Base-by-base conservation (phyloP, 92 coral and sea anemone species). In the Epizoanthus stellaris region DNA sequence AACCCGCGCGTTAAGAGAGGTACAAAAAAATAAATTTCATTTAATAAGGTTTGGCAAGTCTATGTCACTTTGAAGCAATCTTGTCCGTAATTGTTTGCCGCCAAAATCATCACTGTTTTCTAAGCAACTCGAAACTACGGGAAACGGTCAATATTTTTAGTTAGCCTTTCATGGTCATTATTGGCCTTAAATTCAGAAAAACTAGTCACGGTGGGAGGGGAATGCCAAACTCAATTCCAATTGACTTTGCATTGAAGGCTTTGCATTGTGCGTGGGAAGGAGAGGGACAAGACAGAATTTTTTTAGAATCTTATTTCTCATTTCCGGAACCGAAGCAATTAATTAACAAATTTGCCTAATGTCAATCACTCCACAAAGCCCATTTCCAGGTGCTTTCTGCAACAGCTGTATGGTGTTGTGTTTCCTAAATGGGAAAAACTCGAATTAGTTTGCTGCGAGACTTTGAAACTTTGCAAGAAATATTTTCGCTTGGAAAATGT, bases 241-340 rank as follows among this genome's bases (percentile, higher is more conserved):
- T 79, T 79, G 83, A 9, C 83, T 79, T 79, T 79, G 20, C 83
- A 79, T 63, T 79, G 70, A 7, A 43, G 56, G 67, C 45, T 70
- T 61, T 79, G 36, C 36, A 30, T 2, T 94, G 98, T 86, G 93
- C 95, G 98, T 92, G 98, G 94, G 98, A 79, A 62, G 85, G 57
- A 69, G 70, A 67, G 59, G 67, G 88, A 87, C 87, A 92, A 85
- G 80, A 93, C 91, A 76, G 88, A 91, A 87, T 85, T 89, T 94
- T 93, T 94, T 88, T 88, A 90, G 95, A 94, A 82, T 88, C 92
- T 86, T 86, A 79, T 90, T 97, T 95, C 98, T 97, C 99, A 97
- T 97, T 97, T 97, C 99, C 99, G 99, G 99, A 93, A 91, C 93
- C 88, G 89, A 91, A 85, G 96, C 98, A 93, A 94, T 94, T 97